Evolutionary conservation across 2,888 invertebrate genomes (phyloP), one percentile per base, ranked within the genome.

Genomic region (Chrysolina haemoptera): DNA sequence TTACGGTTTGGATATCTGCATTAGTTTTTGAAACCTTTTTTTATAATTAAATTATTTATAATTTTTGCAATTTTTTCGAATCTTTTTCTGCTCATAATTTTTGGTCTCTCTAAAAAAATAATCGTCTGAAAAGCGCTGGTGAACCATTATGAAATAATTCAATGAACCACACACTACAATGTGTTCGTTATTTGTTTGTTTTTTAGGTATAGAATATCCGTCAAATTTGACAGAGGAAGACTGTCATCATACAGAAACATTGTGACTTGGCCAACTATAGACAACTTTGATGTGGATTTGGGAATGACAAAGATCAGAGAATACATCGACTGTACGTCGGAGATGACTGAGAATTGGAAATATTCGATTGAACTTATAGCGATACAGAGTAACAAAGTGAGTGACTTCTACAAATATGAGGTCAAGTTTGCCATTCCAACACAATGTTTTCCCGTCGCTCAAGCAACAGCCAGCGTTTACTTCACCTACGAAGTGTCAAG

Each of bases 381-480:
- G 10, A 14, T 22, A 16, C 40, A 35, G 18, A 70, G 68, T 16
- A 65, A 70, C 50, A 12, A 48, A 10, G 59, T 76, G 18, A 76
- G 78, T 63, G 66, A 76, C 48, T 74, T 74, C 40, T 73, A 72
- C 59, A 64, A 43, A n/a, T 78, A 73, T 70, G 74, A 78, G 69
- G 78, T 74, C 4, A 77, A 75, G 43, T 81, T 78, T 35, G 71
- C 76, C 12, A 72, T 81, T 10, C 80, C 80, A 4, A 78, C 76
- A 2, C 72, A 73, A 35, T 70, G 71, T 43, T 81, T 78, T 63
- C 80, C 80, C 10, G 71, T 81, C 1, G 40, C 77, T 2, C 80
- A 81, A 70, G 79, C 76, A 1, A 78, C 78, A 5, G 80, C 74
- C 1, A 75, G 75, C 48, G 55, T 79, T 8, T 80, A 59, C 55